Evolutionary conservation across 2,797 vertebrate genomes (phyloP).

Genomic region (Alca torda): DNA sequence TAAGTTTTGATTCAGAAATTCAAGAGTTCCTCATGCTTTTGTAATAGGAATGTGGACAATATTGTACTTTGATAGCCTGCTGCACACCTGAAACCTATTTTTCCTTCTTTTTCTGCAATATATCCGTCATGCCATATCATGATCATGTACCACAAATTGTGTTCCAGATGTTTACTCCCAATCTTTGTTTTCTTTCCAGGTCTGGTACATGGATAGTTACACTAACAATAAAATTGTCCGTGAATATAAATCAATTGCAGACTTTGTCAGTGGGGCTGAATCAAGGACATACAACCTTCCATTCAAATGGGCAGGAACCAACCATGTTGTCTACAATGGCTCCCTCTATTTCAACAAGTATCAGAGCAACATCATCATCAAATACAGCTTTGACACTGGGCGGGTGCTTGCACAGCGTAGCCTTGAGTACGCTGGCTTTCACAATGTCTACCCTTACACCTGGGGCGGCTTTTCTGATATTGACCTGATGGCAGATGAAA

Average conservation of each 20-base stretch:
- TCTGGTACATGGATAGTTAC: slow-evolving; percentile 99
- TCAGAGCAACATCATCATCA: slow-evolving; percentile 98
- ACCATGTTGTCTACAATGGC: slow-evolving; percentile 96
- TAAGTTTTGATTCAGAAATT: neutral
- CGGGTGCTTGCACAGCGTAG: slow-evolving; percentile 90
- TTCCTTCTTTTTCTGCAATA: neutral
- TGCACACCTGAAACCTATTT: neutral
- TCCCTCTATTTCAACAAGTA: slow-evolving; percentile 99
- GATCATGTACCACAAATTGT: neutral
- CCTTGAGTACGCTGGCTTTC: slow-evolving; percentile 94
- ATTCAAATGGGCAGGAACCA: slow-evolving; percentile 98
- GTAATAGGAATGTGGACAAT: neutral
- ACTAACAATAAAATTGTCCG: slow-evolving; percentile 97
- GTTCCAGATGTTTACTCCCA: neutral
- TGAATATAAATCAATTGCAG: slow-evolving; percentile 91
- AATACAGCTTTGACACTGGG: slow-evolving; percentile 93
- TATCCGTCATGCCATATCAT: neutral
- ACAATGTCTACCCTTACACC: slow-evolving; percentile 96
- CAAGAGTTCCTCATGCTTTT: neutral
- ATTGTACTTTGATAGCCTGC: neutral
- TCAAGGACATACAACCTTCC: slow-evolving; percentile 96
- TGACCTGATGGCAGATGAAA: slow-evolving; percentile 96
- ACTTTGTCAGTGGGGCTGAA: slow-evolving; percentile 90
- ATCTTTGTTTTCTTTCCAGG: slow-evolving; percentile 74
- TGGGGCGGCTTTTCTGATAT: slow-evolving; percentile 98